Evolutionary conservation across 1,140 invertebrate genomes (phyloP).

Genomic region (Mactra quadrangularis): DNA sequence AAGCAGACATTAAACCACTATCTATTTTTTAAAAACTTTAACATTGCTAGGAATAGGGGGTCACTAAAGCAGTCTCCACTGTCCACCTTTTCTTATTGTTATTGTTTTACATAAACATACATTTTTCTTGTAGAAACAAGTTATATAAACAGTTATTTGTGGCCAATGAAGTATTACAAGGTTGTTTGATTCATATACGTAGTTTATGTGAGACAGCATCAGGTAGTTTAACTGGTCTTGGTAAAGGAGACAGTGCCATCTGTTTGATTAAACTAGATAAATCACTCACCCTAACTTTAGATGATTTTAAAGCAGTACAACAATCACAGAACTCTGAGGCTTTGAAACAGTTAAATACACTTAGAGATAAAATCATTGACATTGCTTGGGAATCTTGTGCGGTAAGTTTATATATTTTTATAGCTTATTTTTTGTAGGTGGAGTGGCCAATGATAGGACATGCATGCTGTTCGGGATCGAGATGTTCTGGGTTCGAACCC

Average conservation of each 20-base stretch:
- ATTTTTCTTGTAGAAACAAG: no score
- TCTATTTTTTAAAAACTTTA: no score
- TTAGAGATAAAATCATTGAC: conserved; percentile 79
- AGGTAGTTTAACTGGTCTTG: conserved; percentile 74
- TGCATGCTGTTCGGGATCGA: no score
- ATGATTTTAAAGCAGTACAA: conserved; percentile 79
- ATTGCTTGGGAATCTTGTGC: conserved; percentile 82
- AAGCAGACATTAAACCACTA: no score
- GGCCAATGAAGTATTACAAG: conserved; percentile 83
- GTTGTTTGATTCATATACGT: conserved; percentile 80
- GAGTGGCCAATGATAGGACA: no score
- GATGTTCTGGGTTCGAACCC: no score
- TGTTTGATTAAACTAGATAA: conserved; percentile 77
- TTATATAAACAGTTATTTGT: conserved; percentile 79
- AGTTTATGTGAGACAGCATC: conserved; percentile 80
- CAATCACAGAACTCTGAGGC: conserved; percentile 71
- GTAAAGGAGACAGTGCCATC: conserved; percentile 73
- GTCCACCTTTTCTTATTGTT: no score
- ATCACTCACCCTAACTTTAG: conserved; percentile 73
- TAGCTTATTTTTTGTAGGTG: no score
- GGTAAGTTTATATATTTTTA: conserved; percentile 70
- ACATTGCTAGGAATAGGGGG: no score
- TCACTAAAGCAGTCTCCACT: no score
- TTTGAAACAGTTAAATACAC: conserved; percentile 71
- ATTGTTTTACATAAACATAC: no score